These are phyloP conservation scores for Prostheceraeus crozeri DNA, from an alignment of 2,888 invertebrate genomes.

Conservation along the genomic window DNA sequence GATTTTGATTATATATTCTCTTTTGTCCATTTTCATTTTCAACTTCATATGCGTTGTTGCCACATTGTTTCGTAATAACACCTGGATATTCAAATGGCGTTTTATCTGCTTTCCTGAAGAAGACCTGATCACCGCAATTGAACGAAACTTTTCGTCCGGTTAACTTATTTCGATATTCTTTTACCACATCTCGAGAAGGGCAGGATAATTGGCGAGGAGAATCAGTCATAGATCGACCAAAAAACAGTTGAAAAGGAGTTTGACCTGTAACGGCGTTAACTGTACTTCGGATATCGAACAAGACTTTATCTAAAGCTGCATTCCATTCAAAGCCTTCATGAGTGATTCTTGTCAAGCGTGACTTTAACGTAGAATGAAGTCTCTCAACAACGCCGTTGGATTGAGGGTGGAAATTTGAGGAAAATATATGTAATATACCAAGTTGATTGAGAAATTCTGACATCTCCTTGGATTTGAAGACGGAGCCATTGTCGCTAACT, in stretches of 20 bases:
- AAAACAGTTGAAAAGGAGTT: constrained; percentile 14
- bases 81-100: background rate
- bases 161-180: constrained; percentile 1
- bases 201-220: background rate
- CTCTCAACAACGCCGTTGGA: background rate
- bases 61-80: background rate
- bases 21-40: background rate
- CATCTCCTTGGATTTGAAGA: constrained; percentile 12
- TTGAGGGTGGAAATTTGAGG: constrained; percentile 6
- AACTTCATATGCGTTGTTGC: constrained; percentile 5
- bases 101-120: constrained; percentile 3
- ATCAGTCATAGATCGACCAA: background rate
- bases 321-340: constrained; percentile 2
- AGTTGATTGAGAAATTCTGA: background rate
- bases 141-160: background rate
- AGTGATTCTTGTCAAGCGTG: too few species aligned
- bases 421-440: background rate
- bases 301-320: constrained; percentile 3
- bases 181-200: constrained; percentile 9
- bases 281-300: constrained; percentile 13
- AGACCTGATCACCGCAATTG: background rate
- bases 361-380: background rate
- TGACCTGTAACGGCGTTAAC: background rate
- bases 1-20: constrained; percentile 17
- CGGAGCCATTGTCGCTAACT: constrained; percentile 9